Evolutionary conservation across 2,113 vertebrate species (phyloP).

Genomic region (Pygathrix nemaeus): DNA sequence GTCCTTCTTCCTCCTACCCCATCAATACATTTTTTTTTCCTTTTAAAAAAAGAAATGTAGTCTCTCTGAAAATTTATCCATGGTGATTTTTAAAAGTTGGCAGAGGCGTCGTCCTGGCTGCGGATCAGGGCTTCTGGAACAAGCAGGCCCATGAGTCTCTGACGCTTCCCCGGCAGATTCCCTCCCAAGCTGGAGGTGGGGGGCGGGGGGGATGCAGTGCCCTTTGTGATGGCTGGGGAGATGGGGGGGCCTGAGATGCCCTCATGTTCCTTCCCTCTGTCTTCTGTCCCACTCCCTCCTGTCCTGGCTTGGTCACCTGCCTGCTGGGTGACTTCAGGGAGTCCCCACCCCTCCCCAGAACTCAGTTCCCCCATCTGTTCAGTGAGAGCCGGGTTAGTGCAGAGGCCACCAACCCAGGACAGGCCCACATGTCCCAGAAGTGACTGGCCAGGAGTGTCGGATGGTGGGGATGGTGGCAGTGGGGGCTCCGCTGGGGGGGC

Average conservation of each 20-base stretch:
- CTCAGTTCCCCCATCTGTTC: neutral
- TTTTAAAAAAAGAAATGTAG: neutral
- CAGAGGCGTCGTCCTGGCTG: neutral
- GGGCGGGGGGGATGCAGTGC: fast-evolving
- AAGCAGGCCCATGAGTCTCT: neutral
- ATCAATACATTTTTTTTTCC: no score
- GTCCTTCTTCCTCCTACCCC: fast-evolving
- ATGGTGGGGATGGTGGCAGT: fast-evolving
- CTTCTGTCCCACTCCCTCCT: neutral
- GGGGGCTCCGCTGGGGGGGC: fast-evolving
- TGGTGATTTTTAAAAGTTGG: neutral
- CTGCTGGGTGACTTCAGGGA: neutral
- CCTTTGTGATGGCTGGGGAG: neutral
- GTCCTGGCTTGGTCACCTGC: neutral
- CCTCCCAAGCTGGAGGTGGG: no score
- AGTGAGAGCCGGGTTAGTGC: neutral
- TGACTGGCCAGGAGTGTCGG: neutral
- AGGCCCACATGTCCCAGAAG: fast-evolving
- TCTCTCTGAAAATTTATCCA: neutral
- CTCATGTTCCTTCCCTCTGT: neutral
- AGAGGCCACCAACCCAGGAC: neutral
- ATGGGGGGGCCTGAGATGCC: no score
- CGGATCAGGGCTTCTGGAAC: neutral
- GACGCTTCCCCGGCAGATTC: fast-evolving
- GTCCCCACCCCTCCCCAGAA: no score